Percentiles rank a stretch among this genome's conserved stretches.
Conservation (phyloP, 1,140 invertebrate species). For the Glossosoma conforme region DNA sequence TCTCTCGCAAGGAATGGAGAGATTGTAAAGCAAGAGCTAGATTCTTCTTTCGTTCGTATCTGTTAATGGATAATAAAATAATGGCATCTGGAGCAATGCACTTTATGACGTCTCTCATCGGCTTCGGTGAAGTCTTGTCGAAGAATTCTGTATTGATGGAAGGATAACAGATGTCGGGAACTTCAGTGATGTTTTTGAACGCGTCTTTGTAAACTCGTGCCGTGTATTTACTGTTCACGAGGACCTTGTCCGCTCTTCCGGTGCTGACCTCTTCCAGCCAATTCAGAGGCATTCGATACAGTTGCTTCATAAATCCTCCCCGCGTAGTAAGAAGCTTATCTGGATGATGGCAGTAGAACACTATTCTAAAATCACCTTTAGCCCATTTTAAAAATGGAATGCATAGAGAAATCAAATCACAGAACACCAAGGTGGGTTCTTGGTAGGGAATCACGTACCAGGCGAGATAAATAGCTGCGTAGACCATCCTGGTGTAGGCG, state of each 20-base stretch:
- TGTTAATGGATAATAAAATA: conserved; percentile 90
- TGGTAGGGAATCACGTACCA: conserved; percentile 51
- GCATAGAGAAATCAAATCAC: conserved; percentile 86
- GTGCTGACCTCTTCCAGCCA: conserved; percentile 90
- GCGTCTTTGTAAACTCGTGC: conserved; percentile 77
- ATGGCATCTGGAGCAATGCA: conserved; percentile 49
- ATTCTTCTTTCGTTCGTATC: conserved; percentile 97
- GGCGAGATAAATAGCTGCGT: conserved; percentile 62
- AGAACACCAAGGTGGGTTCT: conserved; percentile 80
- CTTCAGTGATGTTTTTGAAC: conserved; percentile 64
- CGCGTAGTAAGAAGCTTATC: conserved; percentile 80
- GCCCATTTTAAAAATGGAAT: conserved; percentile 76
- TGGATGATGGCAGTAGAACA: conserved; percentile 99
- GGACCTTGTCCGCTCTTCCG: conserved; percentile 74
- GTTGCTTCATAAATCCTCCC: conserved; percentile 62
- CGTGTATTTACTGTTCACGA: conserved; percentile 96
- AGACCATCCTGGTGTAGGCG: conserved; percentile 92
- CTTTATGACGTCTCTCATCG: conserved; percentile 46
- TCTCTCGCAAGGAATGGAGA: conserved; percentile 61
- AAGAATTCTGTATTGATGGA: conserved; percentile 82
- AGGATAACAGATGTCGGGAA: conserved; percentile 87
- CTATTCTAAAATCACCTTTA: conserved; percentile 56
- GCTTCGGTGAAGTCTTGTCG: conserved; percentile 53
- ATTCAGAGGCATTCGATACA: conserved; percentile 88
- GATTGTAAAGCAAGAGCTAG: conserved; percentile 77